Conservation (phyloP, 92 coral and sea anemone genomes). For the Hydrozoanthus gracilis region DNA sequence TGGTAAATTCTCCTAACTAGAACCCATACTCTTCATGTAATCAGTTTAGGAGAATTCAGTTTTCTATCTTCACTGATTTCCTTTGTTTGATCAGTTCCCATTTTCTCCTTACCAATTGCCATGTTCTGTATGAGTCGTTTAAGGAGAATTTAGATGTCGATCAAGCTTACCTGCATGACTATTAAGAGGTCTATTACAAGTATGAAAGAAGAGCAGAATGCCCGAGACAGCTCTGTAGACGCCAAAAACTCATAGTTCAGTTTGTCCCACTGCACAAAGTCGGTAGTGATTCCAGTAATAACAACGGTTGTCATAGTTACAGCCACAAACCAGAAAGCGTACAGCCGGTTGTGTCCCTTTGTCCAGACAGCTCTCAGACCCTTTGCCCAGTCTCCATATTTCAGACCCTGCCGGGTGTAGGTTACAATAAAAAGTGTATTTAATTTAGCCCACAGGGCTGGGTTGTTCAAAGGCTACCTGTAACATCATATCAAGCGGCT, state of each 20-base stretch:
- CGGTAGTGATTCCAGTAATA: slow-evolving; percentile 76
- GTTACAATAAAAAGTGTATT: too few relatives aligned
- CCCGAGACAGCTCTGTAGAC: slow-evolving; percentile 77
- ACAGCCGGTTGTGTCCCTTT: slow-evolving; percentile 73
- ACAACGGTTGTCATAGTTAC: slow-evolving; percentile 80
- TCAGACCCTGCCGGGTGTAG: slow-evolving; percentile 59
- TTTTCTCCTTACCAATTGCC: too few relatives aligned
- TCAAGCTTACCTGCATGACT: slow-evolving; percentile 72
- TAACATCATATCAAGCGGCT: slow-evolving; percentile 90
- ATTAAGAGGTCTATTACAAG: slow-evolving; percentile 82
- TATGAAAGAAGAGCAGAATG: slow-evolving; percentile 81
- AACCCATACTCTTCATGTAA: too few relatives aligned
- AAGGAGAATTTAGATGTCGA: too few relatives aligned
- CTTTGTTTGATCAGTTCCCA: too few relatives aligned
- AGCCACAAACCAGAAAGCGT: slow-evolving; percentile 80
- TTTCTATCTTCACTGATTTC: too few relatives aligned
- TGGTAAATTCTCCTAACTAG: too few relatives aligned
- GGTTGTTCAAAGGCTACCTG: slow-evolving; percentile 54
- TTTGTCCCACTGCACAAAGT: slow-evolving; percentile 85
- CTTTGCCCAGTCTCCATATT: slow-evolving; percentile 82
- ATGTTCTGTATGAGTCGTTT: too few relatives aligned
- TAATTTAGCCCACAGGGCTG: too few relatives aligned
- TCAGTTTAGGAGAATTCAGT: too few relatives aligned
- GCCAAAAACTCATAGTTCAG: slow-evolving; percentile 82
- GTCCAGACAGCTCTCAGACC: slow-evolving; percentile 80